Conservation (phyloP, 2,797 vertebrate genomes). For the Micrastur ruficollis region DNA sequence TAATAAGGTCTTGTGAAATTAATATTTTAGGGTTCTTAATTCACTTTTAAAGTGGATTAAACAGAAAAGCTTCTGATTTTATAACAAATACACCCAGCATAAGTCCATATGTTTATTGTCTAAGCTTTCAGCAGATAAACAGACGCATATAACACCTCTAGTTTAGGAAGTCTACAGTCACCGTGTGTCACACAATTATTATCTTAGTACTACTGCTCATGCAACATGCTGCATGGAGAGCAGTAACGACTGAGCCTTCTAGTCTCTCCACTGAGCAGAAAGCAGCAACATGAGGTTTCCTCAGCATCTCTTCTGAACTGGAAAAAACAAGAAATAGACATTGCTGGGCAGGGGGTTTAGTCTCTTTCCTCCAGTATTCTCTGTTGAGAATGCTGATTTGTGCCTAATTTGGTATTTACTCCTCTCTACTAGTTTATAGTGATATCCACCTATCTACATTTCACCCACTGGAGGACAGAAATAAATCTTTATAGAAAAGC, state of each 20-base stretch:
- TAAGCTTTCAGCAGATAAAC: not conserved
- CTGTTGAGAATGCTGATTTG: not conserved
- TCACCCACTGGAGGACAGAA: not conserved
- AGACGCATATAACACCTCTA: not conserved
- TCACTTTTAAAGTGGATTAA: not conserved
- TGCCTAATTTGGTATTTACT: not conserved
- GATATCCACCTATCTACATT: not conserved
- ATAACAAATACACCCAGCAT: not conserved
- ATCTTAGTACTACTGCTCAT: not conserved
- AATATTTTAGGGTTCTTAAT: not conserved
- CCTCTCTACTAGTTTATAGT: not conserved
- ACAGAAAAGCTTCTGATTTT: not conserved
- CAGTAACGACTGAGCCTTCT: not conserved
- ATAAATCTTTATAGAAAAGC: not conserved
- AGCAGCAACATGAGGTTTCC: not conserved
- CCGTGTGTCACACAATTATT: not conserved
- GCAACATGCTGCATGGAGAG: not conserved
- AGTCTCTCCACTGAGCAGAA: not conserved
- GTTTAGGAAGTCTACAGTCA: not conserved
- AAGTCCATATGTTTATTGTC: not conserved
- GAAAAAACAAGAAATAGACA: not conserved
- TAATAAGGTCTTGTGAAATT: not conserved
- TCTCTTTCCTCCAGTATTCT: not conserved
- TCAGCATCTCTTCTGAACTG: not conserved
- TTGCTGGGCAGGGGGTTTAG: not conserved